A percentile compares a stretch with the other conserved stretches of the same genome.
Conservation (phyloP, 2,797 vertebrate species). For the Naso thynnoides region DNA sequence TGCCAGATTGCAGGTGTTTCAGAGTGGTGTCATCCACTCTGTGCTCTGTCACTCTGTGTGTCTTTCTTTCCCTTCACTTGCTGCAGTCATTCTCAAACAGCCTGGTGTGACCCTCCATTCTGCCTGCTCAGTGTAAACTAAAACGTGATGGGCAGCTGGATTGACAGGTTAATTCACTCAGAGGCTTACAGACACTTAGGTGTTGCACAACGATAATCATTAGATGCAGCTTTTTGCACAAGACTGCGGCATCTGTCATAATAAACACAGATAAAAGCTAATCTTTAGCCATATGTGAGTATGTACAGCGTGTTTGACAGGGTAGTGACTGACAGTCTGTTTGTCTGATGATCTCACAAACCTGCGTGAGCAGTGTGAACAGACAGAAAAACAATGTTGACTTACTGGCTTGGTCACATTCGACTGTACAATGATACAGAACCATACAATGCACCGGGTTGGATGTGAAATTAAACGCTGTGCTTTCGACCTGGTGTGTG, state of each 20-base stretch:
- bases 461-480: constrained; percentile 18
- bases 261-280: background rate
- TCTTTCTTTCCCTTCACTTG: background rate
- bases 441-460: constrained; percentile 25
- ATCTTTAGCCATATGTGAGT: background rate
- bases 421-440: background rate
- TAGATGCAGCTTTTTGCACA: background rate
- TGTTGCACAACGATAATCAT: background rate
- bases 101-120: background rate
- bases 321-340: background rate
- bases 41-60: background rate
- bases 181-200: constrained; percentile 9
- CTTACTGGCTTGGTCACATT: constrained; percentile 24
- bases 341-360: background rate
- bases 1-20: constrained; percentile 13
- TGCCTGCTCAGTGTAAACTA: background rate
- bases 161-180: constrained; percentile 39
- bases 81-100: background rate
- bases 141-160: constrained; percentile 7
- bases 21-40: background rate
- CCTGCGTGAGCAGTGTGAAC: background rate
- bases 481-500: constrained; percentile 2
- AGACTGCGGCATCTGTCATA: background rate
- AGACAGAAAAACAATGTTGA: constrained; percentile 22
- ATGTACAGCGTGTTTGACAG: background rate